A percentile compares a stretch with the other conserved stretches of the same genome.
phyloP scores from a whole-genome alignment of 2,113 vertebrate genomes.

The Smithornis capensis region DNA sequence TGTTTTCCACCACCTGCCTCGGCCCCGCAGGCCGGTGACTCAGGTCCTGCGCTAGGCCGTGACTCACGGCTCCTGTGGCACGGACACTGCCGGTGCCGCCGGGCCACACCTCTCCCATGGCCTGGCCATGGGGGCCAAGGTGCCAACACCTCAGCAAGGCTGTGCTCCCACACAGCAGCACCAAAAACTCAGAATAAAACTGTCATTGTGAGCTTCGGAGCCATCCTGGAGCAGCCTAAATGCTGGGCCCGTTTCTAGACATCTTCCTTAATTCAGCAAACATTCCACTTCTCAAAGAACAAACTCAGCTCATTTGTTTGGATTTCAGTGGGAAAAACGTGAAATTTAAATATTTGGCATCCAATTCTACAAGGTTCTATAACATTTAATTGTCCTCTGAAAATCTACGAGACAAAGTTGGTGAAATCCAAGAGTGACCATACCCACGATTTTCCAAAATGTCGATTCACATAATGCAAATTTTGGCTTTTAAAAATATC shows the following conservation, averaged over 20 bases:
- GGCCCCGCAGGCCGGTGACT: neutral
- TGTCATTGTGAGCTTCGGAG: rapidly evolving
- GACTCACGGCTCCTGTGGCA: neutral
- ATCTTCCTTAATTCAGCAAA: neutral
- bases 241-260: neutral
- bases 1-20: too few species aligned
- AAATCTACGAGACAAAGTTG: neutral
- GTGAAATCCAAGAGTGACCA: neutral
- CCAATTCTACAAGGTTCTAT: too few species aligned
- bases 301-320: neutral
- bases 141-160: too few species aligned
- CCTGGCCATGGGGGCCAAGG: neutral
- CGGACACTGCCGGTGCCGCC: neutral
- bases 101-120: neutral
- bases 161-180: neutral
- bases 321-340: neutral
- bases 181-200: neutral
- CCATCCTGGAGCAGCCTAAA: rapidly evolving
- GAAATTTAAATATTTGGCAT: neutral
- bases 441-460: rapidly evolving
- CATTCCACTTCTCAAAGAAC: neutral
- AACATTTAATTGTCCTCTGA: neutral
- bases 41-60: neutral
- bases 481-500: neutral
- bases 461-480: neutral